Base-by-base conservation (phyloP, 2,113 vertebrate genomes). In the Xiphophorus couchianus region DNA sequence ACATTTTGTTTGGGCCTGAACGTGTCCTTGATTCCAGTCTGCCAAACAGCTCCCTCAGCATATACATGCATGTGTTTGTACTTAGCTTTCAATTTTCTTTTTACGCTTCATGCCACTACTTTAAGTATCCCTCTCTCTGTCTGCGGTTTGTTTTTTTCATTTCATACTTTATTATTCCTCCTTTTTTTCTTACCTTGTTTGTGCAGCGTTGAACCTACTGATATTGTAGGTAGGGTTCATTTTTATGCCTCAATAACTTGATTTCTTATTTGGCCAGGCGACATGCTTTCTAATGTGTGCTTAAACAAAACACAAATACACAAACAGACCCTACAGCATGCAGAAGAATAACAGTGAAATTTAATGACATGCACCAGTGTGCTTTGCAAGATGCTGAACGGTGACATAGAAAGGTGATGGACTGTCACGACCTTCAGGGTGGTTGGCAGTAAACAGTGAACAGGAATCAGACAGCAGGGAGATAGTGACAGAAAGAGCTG, bases 361-460 rank as follows among this genome's bases (percentile, higher is more conserved):
- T 73, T 48, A 89, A 86, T 88, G 81, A 82, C 68, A 89, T 65
- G 25, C 39, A 62, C 28, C 27, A 69, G 27, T 63, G 60, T 51
- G 48, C 86, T 81, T 83, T 75, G 63, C 48, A 80, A 84, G 66
- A 85, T 73, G 81, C 66, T 58, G 77, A 80, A 66, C 58, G 37
- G 37, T 37, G 39, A 62, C 54, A 65, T 31, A 14, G 28, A 69
- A 71, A 88, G 74, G 76, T 82, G 73, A 85, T 77, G 68, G 86
- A 84, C 88, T 79, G 83, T 78, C 68, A 79, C 85, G 86, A 92
- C 91, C 87, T 88, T 87, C 79, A 74, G 7, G 17, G 60, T 37
- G 77, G 62, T 69, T 69, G 74, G 63, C 71, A 74, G 72, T 61
- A 70, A 78, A 85, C 72, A 64, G 72, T 86, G 90, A 91, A 86